Evolutionary conservation across 2,888 invertebrate genomes (phyloP).

Genomic region (Aspidapion aeneum): DNA sequence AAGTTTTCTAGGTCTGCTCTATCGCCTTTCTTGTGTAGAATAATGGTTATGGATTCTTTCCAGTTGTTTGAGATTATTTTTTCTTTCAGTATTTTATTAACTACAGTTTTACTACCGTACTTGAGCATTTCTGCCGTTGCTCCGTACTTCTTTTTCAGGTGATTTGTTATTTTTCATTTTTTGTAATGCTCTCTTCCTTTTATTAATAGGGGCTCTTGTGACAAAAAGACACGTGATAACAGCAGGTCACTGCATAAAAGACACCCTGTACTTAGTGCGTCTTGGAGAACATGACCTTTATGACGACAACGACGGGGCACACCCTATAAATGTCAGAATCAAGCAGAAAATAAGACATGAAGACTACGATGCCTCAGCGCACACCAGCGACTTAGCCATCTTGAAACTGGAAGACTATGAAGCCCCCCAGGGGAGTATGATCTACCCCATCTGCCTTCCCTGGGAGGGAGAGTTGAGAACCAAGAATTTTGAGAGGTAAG

Average conservation of each 20-base stretch:
- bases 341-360: conserved; percentile 63
- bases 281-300: conserved; percentile 75
- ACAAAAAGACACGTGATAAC: conserved; percentile 69
- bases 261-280: conserved; percentile 54
- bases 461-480: conserved; percentile 51
- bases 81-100: too few species aligned
- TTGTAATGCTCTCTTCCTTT: too few species aligned
- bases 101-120: too few species aligned
- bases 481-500: conserved; percentile 52
- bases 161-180: too few species aligned
- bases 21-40: too few species aligned
- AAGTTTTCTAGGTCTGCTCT: too few species aligned
- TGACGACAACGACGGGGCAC: conserved; percentile 59
- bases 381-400: conserved; percentile 76
- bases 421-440: not conserved
- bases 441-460: conserved; percentile 73
- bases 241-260: conserved; percentile 75
- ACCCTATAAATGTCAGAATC: conserved; percentile 60
- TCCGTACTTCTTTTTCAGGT: too few species aligned
- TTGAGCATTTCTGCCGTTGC: too few species aligned
- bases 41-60: too few species aligned
- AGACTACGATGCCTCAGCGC: conserved; percentile 58
- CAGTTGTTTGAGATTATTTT: too few species aligned
- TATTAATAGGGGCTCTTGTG: conserved; percentile 53
- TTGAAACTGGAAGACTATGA: conserved; percentile 53